Evolutionary conservation across 2,888 invertebrate species (phyloP).

Genomic region (Tenodera sinensis): DNA sequence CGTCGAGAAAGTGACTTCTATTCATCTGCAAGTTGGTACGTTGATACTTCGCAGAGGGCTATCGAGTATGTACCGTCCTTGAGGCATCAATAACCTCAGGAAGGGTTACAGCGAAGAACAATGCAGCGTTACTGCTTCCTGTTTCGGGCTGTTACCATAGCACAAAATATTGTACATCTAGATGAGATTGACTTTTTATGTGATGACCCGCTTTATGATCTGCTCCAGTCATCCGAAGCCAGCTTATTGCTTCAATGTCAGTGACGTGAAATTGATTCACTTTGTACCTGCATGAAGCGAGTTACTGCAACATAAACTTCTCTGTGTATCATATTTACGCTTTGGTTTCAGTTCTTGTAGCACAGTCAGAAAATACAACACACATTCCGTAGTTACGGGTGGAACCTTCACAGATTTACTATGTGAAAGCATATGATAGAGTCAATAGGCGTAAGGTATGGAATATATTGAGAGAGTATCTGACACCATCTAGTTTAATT

Average conservation of each 20-base stretch:
- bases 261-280: not conserved
- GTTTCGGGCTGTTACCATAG: not conserved
- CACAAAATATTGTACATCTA: not conserved
- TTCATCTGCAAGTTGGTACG: no score
- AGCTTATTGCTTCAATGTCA: not conserved
- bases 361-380: no score
- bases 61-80: not conserved
- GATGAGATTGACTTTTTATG: not conserved
- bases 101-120: not conserved
- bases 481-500: no score
- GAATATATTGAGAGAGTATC: no score
- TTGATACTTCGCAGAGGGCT: no score
- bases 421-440: no score
- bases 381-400: no score
- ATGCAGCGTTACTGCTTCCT: not conserved
- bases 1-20: no score
- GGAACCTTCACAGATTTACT: no score
- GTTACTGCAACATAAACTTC: not conserved
- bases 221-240: not conserved
- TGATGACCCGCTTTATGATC: not conserved
- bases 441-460: no score
- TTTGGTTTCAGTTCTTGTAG: no score
- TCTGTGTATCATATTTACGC: not conserved
- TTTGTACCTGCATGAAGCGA: not conserved
- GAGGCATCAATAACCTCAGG: not conserved